These are phyloP conservation scores for Bombyx mandarina DNA, from an alignment of 1,140 invertebrate species.

Conservation along the genomic window DNA sequence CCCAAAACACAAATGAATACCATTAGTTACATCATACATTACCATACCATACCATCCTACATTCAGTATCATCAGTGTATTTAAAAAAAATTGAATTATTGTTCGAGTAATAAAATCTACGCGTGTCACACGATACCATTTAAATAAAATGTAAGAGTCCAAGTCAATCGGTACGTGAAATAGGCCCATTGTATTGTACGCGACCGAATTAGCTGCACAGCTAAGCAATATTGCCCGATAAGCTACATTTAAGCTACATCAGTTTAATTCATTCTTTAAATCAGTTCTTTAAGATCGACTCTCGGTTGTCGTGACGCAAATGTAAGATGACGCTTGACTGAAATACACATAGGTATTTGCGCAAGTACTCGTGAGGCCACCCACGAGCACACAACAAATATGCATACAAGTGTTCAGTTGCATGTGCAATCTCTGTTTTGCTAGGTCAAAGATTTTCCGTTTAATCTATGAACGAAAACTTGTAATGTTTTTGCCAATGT, in stretches of 20 bases:
- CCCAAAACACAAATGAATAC: no score
- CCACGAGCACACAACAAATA: constrained; percentile 43
- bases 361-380: constrained; percentile 49
- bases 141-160: constrained; percentile 28
- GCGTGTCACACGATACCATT: no score
- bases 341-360: constrained; percentile 44
- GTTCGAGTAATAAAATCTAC: constrained; percentile 7
- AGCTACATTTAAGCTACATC: constrained; percentile 22
- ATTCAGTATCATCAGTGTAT: neutral
- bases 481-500: no score
- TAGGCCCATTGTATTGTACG: constrained; percentile 52
- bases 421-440: constrained; percentile 6
- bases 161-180: constrained; percentile 57
- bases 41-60: neutral
- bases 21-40: no score
- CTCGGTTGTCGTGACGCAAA: constrained; percentile 24
- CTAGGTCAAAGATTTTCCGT: neutral
- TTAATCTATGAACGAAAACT: no score
- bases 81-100: neutral
- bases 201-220: constrained; percentile 45
- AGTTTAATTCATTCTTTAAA: constrained; percentile 21
- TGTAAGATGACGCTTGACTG: constrained; percentile 34
- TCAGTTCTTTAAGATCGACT: constrained; percentile 37
- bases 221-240: constrained; percentile 38
- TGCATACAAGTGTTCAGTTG: constrained; percentile 27